Evolutionary conservation across 1,140 invertebrate genomes (phyloP).

Genomic region (Aphelenchoides besseyi): DNA sequence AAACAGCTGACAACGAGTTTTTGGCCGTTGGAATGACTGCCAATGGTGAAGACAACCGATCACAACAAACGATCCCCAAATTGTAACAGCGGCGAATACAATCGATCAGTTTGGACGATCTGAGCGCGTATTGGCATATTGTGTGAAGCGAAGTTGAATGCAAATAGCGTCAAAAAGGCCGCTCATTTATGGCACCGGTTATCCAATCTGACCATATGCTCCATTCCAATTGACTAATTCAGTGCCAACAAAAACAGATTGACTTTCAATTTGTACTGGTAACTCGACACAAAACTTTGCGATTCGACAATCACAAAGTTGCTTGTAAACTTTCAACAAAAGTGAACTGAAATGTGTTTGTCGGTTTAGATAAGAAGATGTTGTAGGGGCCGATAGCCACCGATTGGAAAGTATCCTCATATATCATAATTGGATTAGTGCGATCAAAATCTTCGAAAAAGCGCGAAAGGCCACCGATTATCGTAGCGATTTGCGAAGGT

Average conservation of each 20-base stretch:
- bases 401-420: not conserved
- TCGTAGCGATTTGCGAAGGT: not conserved
- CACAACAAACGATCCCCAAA: not conserved
- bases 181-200: too few relatives aligned
- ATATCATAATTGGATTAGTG: not conserved
- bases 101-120: not conserved
- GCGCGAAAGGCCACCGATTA: conserved; percentile 4
- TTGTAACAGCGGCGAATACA: not conserved
- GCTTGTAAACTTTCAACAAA: too few relatives aligned
- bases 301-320: too few relatives aligned
- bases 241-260: too few relatives aligned
- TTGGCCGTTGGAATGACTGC: too few relatives aligned
- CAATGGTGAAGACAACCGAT: not conserved
- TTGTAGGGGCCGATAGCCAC: not conserved
- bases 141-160: not conserved
- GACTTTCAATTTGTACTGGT: too few relatives aligned
- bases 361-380: too few relatives aligned
- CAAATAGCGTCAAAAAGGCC: not conserved
- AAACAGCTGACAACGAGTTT: not conserved
- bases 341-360: too few relatives aligned
- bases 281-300: too few relatives aligned
- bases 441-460: not conserved
- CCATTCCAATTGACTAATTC: too few relatives aligned
- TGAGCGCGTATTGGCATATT: not conserved
- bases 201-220: too few relatives aligned